Evolutionary conservation across 2,888 invertebrate species (phyloP).

Genomic region (Noctua pronuba): DNA sequence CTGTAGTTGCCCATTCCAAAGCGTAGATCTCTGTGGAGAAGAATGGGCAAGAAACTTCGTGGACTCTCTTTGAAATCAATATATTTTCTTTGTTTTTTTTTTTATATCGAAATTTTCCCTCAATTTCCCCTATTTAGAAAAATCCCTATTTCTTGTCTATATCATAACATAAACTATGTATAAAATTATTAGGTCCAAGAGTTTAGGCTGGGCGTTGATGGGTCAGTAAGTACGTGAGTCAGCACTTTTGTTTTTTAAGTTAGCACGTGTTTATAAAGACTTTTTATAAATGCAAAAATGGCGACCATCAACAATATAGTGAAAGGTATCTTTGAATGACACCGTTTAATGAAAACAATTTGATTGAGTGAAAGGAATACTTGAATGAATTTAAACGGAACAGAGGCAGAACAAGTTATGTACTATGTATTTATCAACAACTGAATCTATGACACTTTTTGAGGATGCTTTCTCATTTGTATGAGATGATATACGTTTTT

Average conservation of each 20-base stretch:
- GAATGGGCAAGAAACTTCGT: neutral
- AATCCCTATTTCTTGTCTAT: neutral
- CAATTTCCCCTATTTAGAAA: neutral
- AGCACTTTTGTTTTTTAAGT: neutral
- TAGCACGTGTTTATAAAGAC: neutral
- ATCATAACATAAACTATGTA: too few species aligned
- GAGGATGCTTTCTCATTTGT: neutral
- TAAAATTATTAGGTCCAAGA: neutral
- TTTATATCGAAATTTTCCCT: too few species aligned
- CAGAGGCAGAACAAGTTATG: neutral
- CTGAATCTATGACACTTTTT: neutral
- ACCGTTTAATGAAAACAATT: slow-evolving; percentile 32
- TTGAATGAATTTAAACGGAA: slow-evolving; percentile 13
- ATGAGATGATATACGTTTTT: neutral
- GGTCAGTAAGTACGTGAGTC: neutral
- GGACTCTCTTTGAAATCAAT: neutral
- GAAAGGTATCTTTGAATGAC: slow-evolving; percentile 25
- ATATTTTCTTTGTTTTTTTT: too few species aligned
- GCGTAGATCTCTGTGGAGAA: neutral
- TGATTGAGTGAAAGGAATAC: slow-evolving; percentile 21
- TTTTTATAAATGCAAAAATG: neutral
- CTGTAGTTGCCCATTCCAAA: neutral
- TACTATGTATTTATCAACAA: neutral
- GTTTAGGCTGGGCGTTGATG: neutral
- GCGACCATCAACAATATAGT: neutral